Conservation (phyloP, 2,888 invertebrate genomes). For the Furcula furcula region DNA sequence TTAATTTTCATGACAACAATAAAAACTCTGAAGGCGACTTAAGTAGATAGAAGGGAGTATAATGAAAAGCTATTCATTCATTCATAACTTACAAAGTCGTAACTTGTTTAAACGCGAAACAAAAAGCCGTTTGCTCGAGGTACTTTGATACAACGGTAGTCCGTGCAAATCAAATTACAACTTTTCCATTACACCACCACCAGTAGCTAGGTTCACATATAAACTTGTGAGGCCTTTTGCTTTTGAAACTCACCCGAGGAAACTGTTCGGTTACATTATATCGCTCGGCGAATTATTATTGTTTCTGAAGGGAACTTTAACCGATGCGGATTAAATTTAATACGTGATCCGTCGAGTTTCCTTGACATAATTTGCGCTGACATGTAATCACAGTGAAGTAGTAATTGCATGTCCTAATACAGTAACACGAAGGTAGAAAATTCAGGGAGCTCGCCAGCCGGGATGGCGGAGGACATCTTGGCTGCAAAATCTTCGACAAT, state of each 20-base stretch:
- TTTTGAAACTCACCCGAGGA: slow-evolving; percentile 64
- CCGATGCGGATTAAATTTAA: slow-evolving; percentile 52
- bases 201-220: slow-evolving; percentile 56
- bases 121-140: slow-evolving; percentile 45
- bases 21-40: slow-evolving; percentile 19
- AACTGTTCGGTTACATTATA: slow-evolving; percentile 61
- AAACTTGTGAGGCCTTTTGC: slow-evolving; percentile 69
- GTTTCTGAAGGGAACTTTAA: slow-evolving; percentile 65
- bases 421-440: no score
- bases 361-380: slow-evolving; percentile 37
- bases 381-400: no score
- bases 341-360: slow-evolving; percentile 42
- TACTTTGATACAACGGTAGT: slow-evolving; percentile 57
- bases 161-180: slow-evolving; percentile 69
- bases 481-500: no score
- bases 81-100: slow-evolving; percentile 45
- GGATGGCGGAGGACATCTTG: no score
- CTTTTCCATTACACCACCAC: slow-evolving; percentile 61
- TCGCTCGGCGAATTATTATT: slow-evolving; percentile 65
- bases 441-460: no score
- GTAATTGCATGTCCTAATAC: no score
- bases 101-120: slow-evolving; percentile 49
- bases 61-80: slow-evolving; percentile 46
- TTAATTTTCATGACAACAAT: slow-evolving; percentile 23
- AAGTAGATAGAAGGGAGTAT: slow-evolving; percentile 27